Evolutionary conservation across 1,140 invertebrate genomes (phyloP).

Genomic region (Brachionus koreanus): DNA sequence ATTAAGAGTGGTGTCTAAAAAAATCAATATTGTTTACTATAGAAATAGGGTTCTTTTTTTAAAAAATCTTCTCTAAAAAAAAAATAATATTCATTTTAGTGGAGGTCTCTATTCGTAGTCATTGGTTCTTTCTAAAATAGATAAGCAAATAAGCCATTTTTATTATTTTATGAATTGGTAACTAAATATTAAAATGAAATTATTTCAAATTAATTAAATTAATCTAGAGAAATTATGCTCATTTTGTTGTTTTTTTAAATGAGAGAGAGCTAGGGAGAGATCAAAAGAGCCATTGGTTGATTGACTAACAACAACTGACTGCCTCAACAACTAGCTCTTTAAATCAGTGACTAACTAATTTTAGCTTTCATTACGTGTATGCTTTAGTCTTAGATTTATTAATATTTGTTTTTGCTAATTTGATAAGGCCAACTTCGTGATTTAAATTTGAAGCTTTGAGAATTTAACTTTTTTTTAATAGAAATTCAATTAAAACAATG

Average conservation of each 20-base stretch:
- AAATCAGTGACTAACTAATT: not conserved
- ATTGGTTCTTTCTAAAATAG: not conserved
- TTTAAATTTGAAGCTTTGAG: not conserved
- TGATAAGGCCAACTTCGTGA: not conserved
- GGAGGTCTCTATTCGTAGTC: not conserved
- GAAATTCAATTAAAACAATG: not conserved
- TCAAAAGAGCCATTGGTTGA: not conserved
- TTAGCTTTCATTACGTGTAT: not conserved
- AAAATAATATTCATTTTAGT: not conserved
- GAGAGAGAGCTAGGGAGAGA: not conserved
- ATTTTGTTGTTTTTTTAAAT: constrained; percentile 13
- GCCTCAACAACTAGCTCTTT: not conserved
- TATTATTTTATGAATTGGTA: constrained; percentile 11
- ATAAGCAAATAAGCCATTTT: constrained; percentile 4
- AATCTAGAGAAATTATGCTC: constrained; percentile 22
- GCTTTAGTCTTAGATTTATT: not conserved
- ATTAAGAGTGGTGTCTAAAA: not conserved
- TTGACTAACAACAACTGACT: not conserved
- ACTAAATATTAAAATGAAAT: constrained; percentile 20
- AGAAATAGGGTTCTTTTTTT: not conserved
- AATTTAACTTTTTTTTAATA: not conserved
- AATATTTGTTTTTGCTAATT: not conserved
- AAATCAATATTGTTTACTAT: constrained; percentile 4
- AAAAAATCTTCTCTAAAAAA: not conserved
- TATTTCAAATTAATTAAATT: constrained; percentile 37